These are phyloP conservation scores for Eristalinus aeneus DNA, from an alignment of 2,888 invertebrate species.

Conservation along the genomic window DNA sequence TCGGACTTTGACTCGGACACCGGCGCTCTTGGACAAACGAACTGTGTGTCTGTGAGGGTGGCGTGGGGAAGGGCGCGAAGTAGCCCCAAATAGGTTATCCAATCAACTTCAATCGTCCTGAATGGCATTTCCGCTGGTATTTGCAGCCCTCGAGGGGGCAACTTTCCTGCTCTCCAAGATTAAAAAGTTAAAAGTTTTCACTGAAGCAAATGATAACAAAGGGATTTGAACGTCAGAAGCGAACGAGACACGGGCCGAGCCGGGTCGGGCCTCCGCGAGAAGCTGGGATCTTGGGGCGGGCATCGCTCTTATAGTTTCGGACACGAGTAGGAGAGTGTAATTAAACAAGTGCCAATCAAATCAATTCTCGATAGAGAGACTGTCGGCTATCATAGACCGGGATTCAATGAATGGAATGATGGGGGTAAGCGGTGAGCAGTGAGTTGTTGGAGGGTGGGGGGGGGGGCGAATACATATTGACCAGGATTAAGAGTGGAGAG, in stretches of 20 bases:
- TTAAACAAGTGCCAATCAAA: slow-evolving; percentile 63
- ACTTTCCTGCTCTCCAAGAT: slow-evolving; percentile 41
- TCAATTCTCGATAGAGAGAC: slow-evolving; percentile 6
- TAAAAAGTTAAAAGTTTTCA: slow-evolving; percentile 52
- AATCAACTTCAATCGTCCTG: slow-evolving; percentile 62
- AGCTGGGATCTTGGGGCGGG: neutral
- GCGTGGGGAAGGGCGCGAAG: neutral
- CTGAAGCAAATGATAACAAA: slow-evolving; percentile 51
- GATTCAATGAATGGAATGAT: neutral
- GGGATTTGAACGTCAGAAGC: slow-evolving; percentile 1
- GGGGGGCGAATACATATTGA: neutral
- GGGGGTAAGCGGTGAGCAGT: neutral
- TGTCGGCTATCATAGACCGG: slow-evolving; percentile 9
- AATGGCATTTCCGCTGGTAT: slow-evolving; percentile 61
- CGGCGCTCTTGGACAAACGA: no score
- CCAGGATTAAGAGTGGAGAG: neutral
- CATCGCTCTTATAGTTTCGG: slow-evolving; percentile 4
- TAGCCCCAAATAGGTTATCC: slow-evolving; percentile 47
- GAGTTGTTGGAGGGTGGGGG: neutral
- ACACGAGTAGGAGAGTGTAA: slow-evolving; percentile 48
- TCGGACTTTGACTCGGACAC: neutral
- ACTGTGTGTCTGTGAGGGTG: neutral
- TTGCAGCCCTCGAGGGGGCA: slow-evolving; percentile 29
- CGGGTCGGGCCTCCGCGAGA: neutral
- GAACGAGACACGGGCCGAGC: neutral